These are phyloP conservation scores for Leptodactylus fallax DNA, from an alignment of 2,797 vertebrate genomes.

Conservation along the genomic window DNA sequence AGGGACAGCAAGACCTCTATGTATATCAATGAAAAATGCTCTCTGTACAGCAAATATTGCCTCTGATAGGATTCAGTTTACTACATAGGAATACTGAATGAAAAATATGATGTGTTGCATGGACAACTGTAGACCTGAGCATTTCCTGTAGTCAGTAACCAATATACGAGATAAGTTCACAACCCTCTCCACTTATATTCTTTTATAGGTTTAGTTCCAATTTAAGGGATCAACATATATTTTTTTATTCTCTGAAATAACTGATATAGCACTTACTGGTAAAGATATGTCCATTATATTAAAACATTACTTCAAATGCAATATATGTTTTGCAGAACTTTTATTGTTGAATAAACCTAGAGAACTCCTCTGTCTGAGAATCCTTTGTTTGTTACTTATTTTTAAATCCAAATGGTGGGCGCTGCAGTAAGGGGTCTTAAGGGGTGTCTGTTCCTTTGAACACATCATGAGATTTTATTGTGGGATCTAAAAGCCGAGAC, in stretches of 20 bases:
- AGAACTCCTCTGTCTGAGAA: constrained; percentile 5
- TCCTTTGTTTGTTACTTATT: neutral
- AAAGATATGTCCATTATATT: constrained; percentile 27
- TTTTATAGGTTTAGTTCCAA: constrained; percentile 6
- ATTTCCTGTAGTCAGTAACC: neutral
- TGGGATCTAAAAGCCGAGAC: no score
- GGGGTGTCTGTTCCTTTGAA: no score
- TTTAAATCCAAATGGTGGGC: neutral
- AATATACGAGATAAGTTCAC: neutral
- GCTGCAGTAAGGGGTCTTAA: neutral
- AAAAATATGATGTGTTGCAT: neutral
- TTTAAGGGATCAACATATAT: constrained; percentile 18
- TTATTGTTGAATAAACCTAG: constrained; percentile 26
- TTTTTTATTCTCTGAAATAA: constrained; percentile 23
- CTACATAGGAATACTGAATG: neutral
- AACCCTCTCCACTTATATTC: neutral
- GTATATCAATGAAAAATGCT: neutral
- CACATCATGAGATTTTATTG: no score
- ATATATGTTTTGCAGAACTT: constrained; percentile 25
- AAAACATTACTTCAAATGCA: constrained; percentile 22
- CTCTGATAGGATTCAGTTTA: neutral
- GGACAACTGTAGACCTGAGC: neutral
- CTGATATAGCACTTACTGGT: constrained; percentile 14
- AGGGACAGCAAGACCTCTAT: neutral
- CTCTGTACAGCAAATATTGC: neutral